These are phyloP conservation scores for Listrodromus nycthemerus DNA, from an alignment of 2,888 invertebrate genomes.

Conservation along the genomic window DNA sequence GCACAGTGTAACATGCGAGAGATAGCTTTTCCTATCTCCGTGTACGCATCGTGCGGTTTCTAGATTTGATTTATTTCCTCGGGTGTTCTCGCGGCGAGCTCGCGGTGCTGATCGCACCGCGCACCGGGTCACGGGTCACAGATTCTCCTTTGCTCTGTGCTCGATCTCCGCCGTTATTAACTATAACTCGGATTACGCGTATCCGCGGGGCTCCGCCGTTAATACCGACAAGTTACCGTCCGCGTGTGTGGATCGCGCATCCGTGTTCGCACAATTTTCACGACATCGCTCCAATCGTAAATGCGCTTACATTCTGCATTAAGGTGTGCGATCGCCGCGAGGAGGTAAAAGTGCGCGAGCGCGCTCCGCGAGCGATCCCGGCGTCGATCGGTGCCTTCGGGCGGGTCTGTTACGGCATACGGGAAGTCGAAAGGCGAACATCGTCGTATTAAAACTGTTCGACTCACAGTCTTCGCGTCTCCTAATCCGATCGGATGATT, in stretches of 20 bases:
- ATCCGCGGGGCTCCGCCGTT: background rate
- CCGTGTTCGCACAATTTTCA: conserved; percentile 1
- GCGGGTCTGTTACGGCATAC: conserved; percentile 59
- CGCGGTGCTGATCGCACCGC: conserved; percentile 47
- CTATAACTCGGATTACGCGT: conserved; percentile 1
- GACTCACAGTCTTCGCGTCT: conserved; percentile 16
- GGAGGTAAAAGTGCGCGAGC: conserved; percentile 6
- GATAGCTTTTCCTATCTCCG: conserved; percentile 55
- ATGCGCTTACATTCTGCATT: conserved; percentile 42
- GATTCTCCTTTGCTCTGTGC: conserved; percentile 53
- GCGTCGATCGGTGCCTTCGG: conserved; percentile 55
- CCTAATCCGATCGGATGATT: background rate
- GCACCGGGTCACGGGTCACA: conserved; percentile 57
- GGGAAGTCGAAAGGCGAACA: conserved; percentile 47
- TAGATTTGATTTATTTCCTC: conserved; percentile 66
- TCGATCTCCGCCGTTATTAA: conserved; percentile 41
- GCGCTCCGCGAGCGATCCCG: conserved; percentile 8
- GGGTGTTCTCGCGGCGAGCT: conserved; percentile 33
- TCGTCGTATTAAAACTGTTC: conserved; percentile 2
- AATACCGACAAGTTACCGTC: conserved; percentile 16
- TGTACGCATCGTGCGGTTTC: conserved; percentile 64
- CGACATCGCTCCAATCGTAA: conserved; percentile 57
- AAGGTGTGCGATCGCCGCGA: background rate
- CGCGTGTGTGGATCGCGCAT: background rate
- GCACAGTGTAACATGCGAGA: conserved; percentile 28